Percentiles rank a stretch among this genome's conserved stretches.
Evolutionary conservation across 2,888 invertebrate species (phyloP).

Genomic region (Lutraria lutraria): DNA sequence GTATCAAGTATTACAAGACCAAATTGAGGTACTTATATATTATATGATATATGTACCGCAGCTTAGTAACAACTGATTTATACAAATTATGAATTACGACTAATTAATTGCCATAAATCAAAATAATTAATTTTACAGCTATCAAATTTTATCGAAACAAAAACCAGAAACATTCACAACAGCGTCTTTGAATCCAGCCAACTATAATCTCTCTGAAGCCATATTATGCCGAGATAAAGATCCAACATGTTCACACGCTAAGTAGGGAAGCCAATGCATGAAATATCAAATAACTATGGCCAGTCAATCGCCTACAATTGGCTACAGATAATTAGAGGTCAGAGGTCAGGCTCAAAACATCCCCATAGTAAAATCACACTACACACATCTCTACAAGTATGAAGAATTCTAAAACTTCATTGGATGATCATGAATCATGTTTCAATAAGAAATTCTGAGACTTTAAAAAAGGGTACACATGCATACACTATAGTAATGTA

Average conservation of each 20-base stretch:
- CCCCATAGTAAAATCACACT: conserved; percentile 34
- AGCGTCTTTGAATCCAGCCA: background rate
- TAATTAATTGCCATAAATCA: too few relatives aligned
- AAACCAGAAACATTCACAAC: too few relatives aligned
- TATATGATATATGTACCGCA: too few relatives aligned
- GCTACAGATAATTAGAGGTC: conserved; percentile 50
- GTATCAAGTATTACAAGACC: too few relatives aligned
- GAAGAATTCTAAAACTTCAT: conserved; percentile 1
- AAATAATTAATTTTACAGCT: too few relatives aligned
- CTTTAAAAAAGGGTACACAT: too few relatives aligned
- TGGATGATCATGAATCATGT: background rate
- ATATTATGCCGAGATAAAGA: conserved; percentile 2
- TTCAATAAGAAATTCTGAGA: too few relatives aligned
- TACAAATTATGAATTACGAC: too few relatives aligned
- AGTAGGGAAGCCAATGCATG: conserved; percentile 5
- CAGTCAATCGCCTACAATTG: conserved; percentile 19
- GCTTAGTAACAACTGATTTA: too few relatives aligned
- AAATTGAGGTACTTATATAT: too few relatives aligned
- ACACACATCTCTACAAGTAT: background rate
- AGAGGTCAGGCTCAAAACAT: conserved; percentile 48
- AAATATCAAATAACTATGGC: conserved; percentile 10
- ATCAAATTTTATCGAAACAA: too few relatives aligned
- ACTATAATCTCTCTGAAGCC: background rate
- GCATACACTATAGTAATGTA: too few relatives aligned
- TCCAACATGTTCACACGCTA: conserved; percentile 8